Base-by-base conservation (phyloP, 2,113 vertebrate genomes). In the Hepsetus odoe region DNA sequence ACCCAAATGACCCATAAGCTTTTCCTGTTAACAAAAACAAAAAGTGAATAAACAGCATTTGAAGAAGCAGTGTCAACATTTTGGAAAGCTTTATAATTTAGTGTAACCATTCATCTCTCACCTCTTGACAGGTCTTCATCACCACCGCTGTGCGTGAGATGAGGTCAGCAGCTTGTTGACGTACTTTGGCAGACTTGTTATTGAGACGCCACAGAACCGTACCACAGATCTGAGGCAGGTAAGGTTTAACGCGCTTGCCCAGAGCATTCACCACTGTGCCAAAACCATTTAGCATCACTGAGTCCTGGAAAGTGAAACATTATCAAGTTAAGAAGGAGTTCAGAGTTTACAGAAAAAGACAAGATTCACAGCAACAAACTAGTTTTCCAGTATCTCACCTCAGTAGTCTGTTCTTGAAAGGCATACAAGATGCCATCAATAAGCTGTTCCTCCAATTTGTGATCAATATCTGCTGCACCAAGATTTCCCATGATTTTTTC, bases 101-200 rank as follows among this genome's bases (percentile, higher is more conserved):
- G 16, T 18, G 10, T 13, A 26, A n/a, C 14, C 24, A 24, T 49
- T 26, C 3, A 0, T 44, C 26, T 0, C 38, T 40, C 87, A 98
- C 98, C 96, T 99, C 98, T 86, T 99, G 98, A 79, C 97, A 99
- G 3, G 97, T 99, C 90, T 99, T 99, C 98, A 99, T 99, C 68
- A 99, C 97, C 75, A 99, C 98, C 1, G 98, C 98, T 1, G 97
- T 99, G 24, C 97, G 94, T n/a, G 98, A 99, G 87, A 99, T 98
- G 7, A 99, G 93, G 80, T 99, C 97, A 46, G 98, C 98, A 0
- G 97, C 97, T 88, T 99, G 98, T 81, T 99, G 98, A 77, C 98
- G 93, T 40, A 99, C 98, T 91, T 99, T 99, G 18, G 98, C 97
- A 0, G 97, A 99, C 84, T 99, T 99, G 91, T 99, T 99, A 93